A percentile compares a stretch with the other conserved stretches of the same genome.
Evolutionary conservation across 2,797 vertebrate genomes (phyloP).

Genomic region (Sebastes steindachneri): DNA sequence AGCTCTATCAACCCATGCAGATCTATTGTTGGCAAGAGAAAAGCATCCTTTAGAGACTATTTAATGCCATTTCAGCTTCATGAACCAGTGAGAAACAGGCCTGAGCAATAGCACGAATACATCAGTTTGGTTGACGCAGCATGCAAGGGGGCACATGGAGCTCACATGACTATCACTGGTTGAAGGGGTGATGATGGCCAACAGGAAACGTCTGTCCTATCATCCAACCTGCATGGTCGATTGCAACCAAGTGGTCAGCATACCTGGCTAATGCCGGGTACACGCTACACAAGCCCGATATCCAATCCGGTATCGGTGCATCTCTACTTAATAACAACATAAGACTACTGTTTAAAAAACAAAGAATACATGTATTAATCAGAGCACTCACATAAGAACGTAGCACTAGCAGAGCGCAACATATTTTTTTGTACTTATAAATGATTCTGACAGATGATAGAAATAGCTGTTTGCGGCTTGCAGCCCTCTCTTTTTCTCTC

Average conservation of each 20-base stretch:
- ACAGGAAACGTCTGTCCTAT: background rate
- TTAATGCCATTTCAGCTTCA: conserved; percentile 35
- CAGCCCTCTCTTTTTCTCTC: too few species aligned
- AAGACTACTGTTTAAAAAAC: background rate
- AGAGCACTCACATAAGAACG: background rate
- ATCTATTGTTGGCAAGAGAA: conserved; percentile 50
- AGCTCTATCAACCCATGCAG: conserved; percentile 31
- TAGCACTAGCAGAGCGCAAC: too few species aligned
- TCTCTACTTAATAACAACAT: background rate
- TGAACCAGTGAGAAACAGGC: conserved; percentile 29
- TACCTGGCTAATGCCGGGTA: too few species aligned
- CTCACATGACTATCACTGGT: background rate
- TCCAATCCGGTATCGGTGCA: too few species aligned
- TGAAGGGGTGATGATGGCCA: background rate
- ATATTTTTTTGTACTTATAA: too few species aligned
- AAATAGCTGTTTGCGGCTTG: background rate
- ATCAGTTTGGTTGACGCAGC: background rate
- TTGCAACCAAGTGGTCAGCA: background rate
- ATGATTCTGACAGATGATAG: too few species aligned
- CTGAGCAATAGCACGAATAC: background rate
- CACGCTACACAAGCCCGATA: too few species aligned
- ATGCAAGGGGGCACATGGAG: background rate
- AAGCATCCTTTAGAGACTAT: conserved; percentile 36
- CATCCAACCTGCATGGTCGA: background rate
- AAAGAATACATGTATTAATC: background rate